phyloP scores from a whole-genome alignment of 2,888 invertebrate species.

The Tetropium fuscum region DNA sequence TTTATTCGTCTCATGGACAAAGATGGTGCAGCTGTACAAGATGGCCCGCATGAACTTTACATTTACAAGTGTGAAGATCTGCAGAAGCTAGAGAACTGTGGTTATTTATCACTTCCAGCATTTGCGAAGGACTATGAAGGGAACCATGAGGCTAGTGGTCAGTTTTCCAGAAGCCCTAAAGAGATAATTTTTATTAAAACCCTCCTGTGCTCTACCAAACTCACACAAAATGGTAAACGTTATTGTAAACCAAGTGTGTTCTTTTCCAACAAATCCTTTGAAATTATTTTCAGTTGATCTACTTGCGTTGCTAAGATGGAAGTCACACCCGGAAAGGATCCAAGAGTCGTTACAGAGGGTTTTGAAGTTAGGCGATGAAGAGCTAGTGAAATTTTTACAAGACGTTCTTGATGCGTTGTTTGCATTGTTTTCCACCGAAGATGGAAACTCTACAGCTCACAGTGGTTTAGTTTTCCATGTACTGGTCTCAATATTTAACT shows the following conservation, averaged over 20 bases:
- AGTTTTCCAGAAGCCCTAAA: constrained; percentile 84
- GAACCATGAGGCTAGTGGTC: constrained; percentile 67
- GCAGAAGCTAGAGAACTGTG: constrained; percentile 74
- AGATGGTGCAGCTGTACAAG: constrained; percentile 89
- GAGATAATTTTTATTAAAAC: constrained; percentile 88
- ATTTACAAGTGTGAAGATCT: constrained; percentile 94
- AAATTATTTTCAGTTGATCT: constrained; percentile 92
- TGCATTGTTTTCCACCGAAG: constrained; percentile 93
- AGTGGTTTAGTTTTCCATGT: constrained; percentile 94
- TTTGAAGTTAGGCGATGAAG: constrained; percentile 86
- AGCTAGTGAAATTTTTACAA: constrained; percentile 93
- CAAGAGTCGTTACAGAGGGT: constrained; percentile 88
- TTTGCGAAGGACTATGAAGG: constrained; percentile 74
- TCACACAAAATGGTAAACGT: constrained; percentile 91
- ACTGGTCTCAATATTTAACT: constrained; percentile 90
- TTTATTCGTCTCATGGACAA: constrained; percentile 92
- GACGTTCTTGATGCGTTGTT: constrained; percentile 95
- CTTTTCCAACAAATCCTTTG: too few species aligned
- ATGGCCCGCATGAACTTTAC: constrained; percentile 89
- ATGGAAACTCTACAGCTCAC: constrained; percentile 89
- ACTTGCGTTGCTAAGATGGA: constrained; percentile 91
- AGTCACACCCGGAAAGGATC: constrained; percentile 87
- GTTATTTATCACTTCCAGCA: constrained; percentile 75
- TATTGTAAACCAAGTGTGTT: too few species aligned
- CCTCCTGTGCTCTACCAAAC: constrained; percentile 93